Evolutionary conservation across 1,140 invertebrate genomes (phyloP).

Genomic region (Saccostrea glomerata): DNA sequence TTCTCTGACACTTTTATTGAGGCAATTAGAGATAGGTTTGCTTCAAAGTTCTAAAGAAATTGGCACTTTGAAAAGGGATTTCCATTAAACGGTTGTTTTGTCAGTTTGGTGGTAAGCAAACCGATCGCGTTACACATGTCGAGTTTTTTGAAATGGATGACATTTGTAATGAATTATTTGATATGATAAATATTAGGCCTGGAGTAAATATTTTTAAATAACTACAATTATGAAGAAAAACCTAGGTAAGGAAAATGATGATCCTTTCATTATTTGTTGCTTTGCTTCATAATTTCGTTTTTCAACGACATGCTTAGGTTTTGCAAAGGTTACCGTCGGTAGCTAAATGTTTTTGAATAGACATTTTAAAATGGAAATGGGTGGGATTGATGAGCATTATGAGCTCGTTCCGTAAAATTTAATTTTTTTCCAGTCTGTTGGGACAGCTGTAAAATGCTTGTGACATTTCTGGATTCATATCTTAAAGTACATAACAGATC

Average conservation of each 20-base stretch:
- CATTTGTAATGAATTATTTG: slow-evolving; percentile 15
- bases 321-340: no score
- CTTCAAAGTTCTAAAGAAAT: neutral
- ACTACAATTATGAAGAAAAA: slow-evolving; percentile 29
- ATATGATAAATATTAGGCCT: slow-evolving; percentile 32
- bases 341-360: no score
- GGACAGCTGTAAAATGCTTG: no score
- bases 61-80: slow-evolving; percentile 14
- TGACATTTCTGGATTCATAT: no score
- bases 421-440: no score
- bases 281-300: neutral
- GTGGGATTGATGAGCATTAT: no score
- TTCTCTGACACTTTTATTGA: slow-evolving; percentile 30
- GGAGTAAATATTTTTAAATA: slow-evolving; percentile 4
- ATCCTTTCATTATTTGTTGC: neutral
- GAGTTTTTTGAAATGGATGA: slow-evolving; percentile 18
- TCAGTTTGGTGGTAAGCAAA: neutral
- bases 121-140: neutral
- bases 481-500: no score
- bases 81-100: neutral
- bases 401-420: no score
- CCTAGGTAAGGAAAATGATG: neutral
- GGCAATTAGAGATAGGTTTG: slow-evolving; percentile 14
- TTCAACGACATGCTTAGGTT: neutral
- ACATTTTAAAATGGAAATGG: no score